Percentiles rank a stretch among this genome's conserved stretches.
phyloP scores from a whole-genome alignment of 2,797 vertebrate species.

The Molothrus ater region DNA sequence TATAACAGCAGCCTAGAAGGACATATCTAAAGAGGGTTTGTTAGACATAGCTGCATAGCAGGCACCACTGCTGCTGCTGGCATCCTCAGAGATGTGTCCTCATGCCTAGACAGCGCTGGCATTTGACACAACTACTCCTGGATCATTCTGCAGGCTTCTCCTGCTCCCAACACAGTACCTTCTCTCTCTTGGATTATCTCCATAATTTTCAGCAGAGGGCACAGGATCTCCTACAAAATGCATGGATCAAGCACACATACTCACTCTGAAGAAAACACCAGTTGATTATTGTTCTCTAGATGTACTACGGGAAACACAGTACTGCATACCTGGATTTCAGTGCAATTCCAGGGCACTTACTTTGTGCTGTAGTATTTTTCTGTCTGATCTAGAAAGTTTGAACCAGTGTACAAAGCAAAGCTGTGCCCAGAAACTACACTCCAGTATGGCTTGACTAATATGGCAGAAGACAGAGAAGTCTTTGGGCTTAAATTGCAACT shows the following conservation, averaged over 20 bases:
- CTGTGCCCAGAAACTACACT: background rate
- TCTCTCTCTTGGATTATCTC: background rate
- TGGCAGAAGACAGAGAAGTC: background rate
- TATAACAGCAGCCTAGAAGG: background rate
- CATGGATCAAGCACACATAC: rapidly evolving
- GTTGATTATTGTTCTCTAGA: background rate
- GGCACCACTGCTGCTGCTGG: background rate
- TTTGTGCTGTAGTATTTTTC: background rate
- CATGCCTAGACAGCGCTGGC: background rate
- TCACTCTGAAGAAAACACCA: background rate
- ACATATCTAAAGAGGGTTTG: background rate
- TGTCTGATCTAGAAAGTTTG: background rate
- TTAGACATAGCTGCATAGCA: background rate
- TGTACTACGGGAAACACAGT: too few relatives aligned
- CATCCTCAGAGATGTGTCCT: background rate
- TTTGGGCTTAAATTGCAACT: background rate
- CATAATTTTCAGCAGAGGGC: background rate
- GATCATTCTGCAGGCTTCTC: background rate
- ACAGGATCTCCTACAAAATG: rapidly evolving
- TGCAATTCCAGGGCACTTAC: background rate
- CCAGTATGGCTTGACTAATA: background rate
- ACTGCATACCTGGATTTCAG: background rate
- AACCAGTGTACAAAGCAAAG: background rate
- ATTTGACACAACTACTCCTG: background rate
- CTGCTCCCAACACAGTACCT: background rate